Base-by-base conservation (phyloP, 2,888 invertebrate genomes). In the Anagyrus pseudococci region DNA sequence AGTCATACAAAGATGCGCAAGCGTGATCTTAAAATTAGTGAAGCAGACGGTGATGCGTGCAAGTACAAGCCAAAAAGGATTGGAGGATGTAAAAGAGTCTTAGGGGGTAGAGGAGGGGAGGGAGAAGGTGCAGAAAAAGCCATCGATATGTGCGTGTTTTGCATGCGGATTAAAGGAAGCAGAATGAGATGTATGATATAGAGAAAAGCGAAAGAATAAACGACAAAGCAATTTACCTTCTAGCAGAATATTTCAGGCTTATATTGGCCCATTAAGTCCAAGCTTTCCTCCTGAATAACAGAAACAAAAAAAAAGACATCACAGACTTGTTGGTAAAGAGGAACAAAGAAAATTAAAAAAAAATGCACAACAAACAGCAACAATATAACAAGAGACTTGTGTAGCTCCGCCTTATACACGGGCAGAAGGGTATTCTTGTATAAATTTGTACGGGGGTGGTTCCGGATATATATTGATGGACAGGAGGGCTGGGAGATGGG, bases 241-340 rank as follows among this genome's bases (percentile, higher is more conserved):
- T 86, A 89, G 86, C 89, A 89, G 87, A 89, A 89, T 85, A 89
- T 89, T 87, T 89, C 89, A 82, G 89, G 88, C 84, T 89, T 89
- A 86, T 88, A 89, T 84, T 89, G 89, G 82, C 89, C 89, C 85
- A 89, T 88, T 82, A 89, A 88, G 85, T 89, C 87, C 88, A 89
- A 86, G 84, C 86, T 88, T 82, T 87, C 86, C 83, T 89, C 89
- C 85, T 89, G 83, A 78, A 80, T 81, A 82, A 82, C 82, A 83
- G 84, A 83, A 84, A 85, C 81, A 84, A 83, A 84, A 82, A 83
- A 59, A n/a, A n/a, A n/a, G n/a, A n/a, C n/a, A n/a, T n/a, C n/a
- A n/a, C n/a, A n/a, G n/a, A n/a, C n/a, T n/a, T n/a, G n/a, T n/a
- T n/a, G n/a, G n/a, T n/a, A n/a, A n/a, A n/a, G n/a, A n/a, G n/a